These are phyloP conservation scores for Cataglyphis cursor DNA, from an alignment of 2,888 invertebrate species.

Conservation along the genomic window DNA sequence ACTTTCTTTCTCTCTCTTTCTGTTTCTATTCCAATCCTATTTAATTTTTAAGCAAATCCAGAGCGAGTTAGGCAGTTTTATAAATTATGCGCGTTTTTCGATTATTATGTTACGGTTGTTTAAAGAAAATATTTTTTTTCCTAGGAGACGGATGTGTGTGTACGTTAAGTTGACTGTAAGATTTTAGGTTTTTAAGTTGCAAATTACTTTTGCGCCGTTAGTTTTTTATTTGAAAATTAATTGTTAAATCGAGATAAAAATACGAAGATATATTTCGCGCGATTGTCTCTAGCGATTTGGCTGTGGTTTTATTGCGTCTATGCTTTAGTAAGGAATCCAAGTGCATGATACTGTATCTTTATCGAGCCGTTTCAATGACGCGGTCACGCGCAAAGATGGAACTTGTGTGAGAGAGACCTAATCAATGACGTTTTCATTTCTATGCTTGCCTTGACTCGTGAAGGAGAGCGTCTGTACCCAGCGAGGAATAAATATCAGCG, in stretches of 20 bases:
- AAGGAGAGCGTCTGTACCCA: slow-evolving; percentile 84
- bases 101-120: slow-evolving; percentile 14
- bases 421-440: slow-evolving; percentile 81
- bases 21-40: slow-evolving; percentile 37
- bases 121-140: background rate
- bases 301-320: slow-evolving; percentile 64
- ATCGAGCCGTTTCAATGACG: slow-evolving; percentile 57
- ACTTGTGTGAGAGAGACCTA: slow-evolving; percentile 33
- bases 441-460: slow-evolving; percentile 83
- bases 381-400: slow-evolving; percentile 32
- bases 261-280: slow-evolving; percentile 14
- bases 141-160: background rate
- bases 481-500: slow-evolving; percentile 84
- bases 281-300: slow-evolving; percentile 56
- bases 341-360: slow-evolving; percentile 69
- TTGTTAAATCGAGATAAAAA: slow-evolving; percentile 18
- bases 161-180: background rate
- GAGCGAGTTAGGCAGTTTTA: slow-evolving; percentile 8
- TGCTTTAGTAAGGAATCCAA: slow-evolving; percentile 68
- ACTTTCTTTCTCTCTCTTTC: background rate
- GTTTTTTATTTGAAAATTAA: background rate
- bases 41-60: slow-evolving; percentile 35
- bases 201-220: slow-evolving; percentile 13
- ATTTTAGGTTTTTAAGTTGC: slow-evolving; percentile 2
- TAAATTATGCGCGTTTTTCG: slow-evolving; percentile 7